Base-by-base conservation (phyloP, 2,888 invertebrate species). In the Drosophila birchii region DNA sequence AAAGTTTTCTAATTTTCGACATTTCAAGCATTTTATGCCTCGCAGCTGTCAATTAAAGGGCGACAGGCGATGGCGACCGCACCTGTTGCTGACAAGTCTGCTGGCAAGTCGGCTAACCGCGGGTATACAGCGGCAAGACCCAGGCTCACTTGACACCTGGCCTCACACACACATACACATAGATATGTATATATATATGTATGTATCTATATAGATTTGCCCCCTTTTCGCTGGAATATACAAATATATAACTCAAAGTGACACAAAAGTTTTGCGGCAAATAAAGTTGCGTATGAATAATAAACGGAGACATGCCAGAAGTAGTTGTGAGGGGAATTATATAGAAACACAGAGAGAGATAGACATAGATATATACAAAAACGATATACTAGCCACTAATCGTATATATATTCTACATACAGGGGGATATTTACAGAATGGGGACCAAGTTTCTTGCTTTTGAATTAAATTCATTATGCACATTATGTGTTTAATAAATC, bases 1-100 rank as follows among this genome's bases (percentile, higher is more conserved):
- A 86, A 88, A 86, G 86, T 86, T 86, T 86, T 86, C 88, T 88
- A 88, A 88, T 86, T 86, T 88, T 84, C 86, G 78, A 81, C 86
- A 86, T 86, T 86, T 86, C 84, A 70, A 88, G 86, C 80, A 86
- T 86, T 84, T 86, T 79, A 86, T 88, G 86, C 82, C 88, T 82
- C 69, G 80, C 77, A 88, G 86, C 88, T 86, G 86, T 88, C 86
- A 86, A 86, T 88, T 86, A 86, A 88, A 79, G 85, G 84, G 78
- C 81, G 76, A 78, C 81, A 77, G 51, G 51, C 34, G 16, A 53
- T 23, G 84, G 78, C 81, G 76, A 78, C 81, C 76, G 75, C 88
- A 88, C 89, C 89, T 88, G 88, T 88, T 88, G 89, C 89, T 79
- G 80, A 80, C 88, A 86, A 77, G 59, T 36, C 49, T 57, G 29